Conservation (phyloP, 2,113 vertebrate genomes). For the Glareola pratincola region DNA sequence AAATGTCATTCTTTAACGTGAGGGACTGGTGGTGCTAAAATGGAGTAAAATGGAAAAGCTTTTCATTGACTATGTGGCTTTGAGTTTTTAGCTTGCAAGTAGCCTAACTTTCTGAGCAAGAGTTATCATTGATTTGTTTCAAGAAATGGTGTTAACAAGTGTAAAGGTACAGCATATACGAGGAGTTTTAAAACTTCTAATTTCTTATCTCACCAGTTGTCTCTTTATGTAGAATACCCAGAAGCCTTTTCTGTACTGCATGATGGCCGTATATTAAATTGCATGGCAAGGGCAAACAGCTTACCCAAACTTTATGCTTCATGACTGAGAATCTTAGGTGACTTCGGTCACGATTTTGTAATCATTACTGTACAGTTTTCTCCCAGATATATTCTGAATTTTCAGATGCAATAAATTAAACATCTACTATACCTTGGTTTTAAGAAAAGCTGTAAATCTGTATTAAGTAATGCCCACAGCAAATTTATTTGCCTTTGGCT, state of each 20-base stretch:
- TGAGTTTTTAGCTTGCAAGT: conserved; percentile 21
- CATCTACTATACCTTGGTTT: background rate
- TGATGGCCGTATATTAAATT: conserved; percentile 13
- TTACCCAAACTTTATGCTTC: conserved; percentile 24
- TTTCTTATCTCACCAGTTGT: conserved; percentile 40
- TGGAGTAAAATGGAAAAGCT: background rate
- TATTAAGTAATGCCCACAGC: conserved; percentile 62
- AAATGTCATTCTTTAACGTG: background rate
- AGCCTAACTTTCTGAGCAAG: conserved; percentile 21
- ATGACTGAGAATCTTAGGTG: conserved; percentile 36
- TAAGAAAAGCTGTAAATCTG: conserved; percentile 42
- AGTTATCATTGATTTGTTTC: conserved; percentile 32
- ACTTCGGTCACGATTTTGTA: conserved; percentile 39
- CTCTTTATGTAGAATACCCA: conserved; percentile 43
- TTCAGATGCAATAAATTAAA: conserved; percentile 44
- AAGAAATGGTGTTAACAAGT: conserved; percentile 44
- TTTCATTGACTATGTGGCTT: background rate
- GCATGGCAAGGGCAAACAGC: conserved; percentile 25
- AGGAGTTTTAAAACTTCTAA: conserved; percentile 40
- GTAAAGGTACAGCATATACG: background rate
- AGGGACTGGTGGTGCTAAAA: background rate
- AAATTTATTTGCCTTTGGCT: conserved; percentile 68
- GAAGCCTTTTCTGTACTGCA: conserved; percentile 17
- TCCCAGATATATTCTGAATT: background rate
- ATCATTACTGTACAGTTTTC: conserved; percentile 24